Base-by-base conservation (phyloP, 2,797 vertebrate genomes). In the Danio tinwini region DNA sequence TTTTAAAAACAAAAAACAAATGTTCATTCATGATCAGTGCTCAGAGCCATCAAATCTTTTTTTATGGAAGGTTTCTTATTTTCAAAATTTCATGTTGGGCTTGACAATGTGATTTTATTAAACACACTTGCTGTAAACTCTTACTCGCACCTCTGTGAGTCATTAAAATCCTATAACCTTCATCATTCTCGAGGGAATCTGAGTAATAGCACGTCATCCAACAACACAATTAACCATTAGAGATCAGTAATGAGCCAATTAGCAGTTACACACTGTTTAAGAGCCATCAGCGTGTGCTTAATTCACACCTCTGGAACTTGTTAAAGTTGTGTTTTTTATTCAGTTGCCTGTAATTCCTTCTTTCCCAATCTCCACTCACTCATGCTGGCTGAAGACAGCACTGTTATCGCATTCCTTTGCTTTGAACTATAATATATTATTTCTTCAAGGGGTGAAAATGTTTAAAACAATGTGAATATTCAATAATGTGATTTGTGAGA, bases 291-390 rank as follows among this genome's bases (percentile, higher is more conserved):
- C 16, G 53, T 77, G 82, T 81, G 58, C 44, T 71, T 83, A 81
- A 83, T 78, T 76, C 74, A 83, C 82, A 82, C 80, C 80, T 82
- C 61, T 65, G 72, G 80, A 84, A 80, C 80, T 71, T 79, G 71
- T 81, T 82, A 79, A 79, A 84, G 50, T 55, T 70, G 42, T 75
- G 71, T 59, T 65, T 75, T 74, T 62, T 13, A 78, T 62, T 59
- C 47, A 29, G 62, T 7, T 64, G 65, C 52, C 44, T 16, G 65
- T 29, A 29, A 29, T 53, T 62, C 13, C 7, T 4, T 29, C 39
- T 45, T 45, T 70, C 6, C 17, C 37, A n/a, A 12, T 78, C 13
- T 40, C 40, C 13, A 10, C 14, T 6, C 7, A 47, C 17, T 45
- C 62, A 55, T n/a, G 17, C 0, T 37, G 17, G n/a, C 4, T 39